Base-by-base conservation (phyloP, 1,140 invertebrate genomes). In the Trissolcus basalis region DNA sequence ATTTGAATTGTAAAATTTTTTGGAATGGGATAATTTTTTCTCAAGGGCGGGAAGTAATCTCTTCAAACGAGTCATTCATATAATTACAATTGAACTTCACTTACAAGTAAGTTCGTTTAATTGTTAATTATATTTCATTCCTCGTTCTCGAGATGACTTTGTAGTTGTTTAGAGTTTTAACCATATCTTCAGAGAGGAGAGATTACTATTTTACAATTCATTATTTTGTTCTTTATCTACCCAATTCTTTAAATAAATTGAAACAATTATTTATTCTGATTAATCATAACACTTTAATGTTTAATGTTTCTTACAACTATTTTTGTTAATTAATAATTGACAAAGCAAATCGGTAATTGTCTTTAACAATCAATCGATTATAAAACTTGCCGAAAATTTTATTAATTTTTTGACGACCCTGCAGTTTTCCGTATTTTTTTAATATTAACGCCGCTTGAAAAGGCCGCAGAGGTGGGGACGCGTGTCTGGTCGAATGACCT, bases 371-470 rank as follows among this genome's bases (percentile, higher is more conserved):
- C n/a, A 45, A 12, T 16, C 32, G 45, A 16, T 80, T 80, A 60
- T 83, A 82, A 56, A 79, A 81, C 59, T 45, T 81, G 15, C 70
- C 56, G 63, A 82, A 82, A 32, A 74, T 53, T 43, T 79, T 59
- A n/a, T 13, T 79, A 82, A 2, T 56, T 59, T 14, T 75, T 49
- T 49, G 64, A 44, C 78, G 80, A 82, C 5, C 82, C 80, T 12
- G 77, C 82, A 12, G 80, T 65, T 56, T 67, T 76, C 13, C 71
- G 65, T 35, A 83, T 73, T 12, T 55, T 60, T 11, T 80, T 73
- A 13, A 82, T 27, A 61, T 50, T 60, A 11, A 82, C 63, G 0
- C 67, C 67, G 16, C 59, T 69, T 7, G 7, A 16, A 10, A 41
- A 13, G 3, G 55, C 65, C 5, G 8, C 75, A 16, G 55, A 74